Base-by-base conservation (phyloP, 2,797 vertebrate genomes). In the Hybognathus amarus region DNA sequence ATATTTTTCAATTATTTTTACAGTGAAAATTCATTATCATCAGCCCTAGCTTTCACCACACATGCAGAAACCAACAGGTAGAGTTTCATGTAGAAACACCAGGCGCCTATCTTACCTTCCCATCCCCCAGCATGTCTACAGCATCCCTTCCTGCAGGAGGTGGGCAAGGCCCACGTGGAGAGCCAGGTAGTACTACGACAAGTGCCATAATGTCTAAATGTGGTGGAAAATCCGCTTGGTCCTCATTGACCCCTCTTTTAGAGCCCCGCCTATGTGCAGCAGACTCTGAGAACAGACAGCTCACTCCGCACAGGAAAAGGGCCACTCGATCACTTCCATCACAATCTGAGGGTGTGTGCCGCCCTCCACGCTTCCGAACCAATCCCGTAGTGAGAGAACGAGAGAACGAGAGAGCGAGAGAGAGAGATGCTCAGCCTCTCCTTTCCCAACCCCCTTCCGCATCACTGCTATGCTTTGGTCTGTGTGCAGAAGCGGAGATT, bases 401-500 rank as follows among this genome's bases (percentile, higher is more conserved):
- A 24, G 36, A 30, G 80, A 76, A 86, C 66, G 54, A 82, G 63
- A 24, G 40, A 30, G 79, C 69, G 87, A 68, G 52, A 81, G 75
- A 83, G 88, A 76, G 86, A 85, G 88, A 84, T 71, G 63, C 82
- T 45, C 82, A 70, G 64, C 27, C 56, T 70, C 79, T 30, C 59
- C 27, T 24, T 63, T 86, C 36, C 89, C 87, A 77, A 85, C 90
- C 91, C 90, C 90, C 75, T 83, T 70, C 74, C 5, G 13, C 66
- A 78, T 83, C 75, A 90, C 87, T 59, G 85, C 54, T 71, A 78
- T 4, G 45, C 75, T 78, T 68, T 56, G 67, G 75, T 61, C 82
- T 83, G 66, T 70, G 30, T 92, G 90, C 90, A 77, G 93, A 89
- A 89, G 89, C 91, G 91, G 86, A 83, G 91, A 95, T 94, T 92